A percentile compares a stretch with the other conserved stretches of the same genome.
Evolutionary conservation across 2,888 invertebrate species (phyloP).

Genomic region (Cheilosia pagana): DNA sequence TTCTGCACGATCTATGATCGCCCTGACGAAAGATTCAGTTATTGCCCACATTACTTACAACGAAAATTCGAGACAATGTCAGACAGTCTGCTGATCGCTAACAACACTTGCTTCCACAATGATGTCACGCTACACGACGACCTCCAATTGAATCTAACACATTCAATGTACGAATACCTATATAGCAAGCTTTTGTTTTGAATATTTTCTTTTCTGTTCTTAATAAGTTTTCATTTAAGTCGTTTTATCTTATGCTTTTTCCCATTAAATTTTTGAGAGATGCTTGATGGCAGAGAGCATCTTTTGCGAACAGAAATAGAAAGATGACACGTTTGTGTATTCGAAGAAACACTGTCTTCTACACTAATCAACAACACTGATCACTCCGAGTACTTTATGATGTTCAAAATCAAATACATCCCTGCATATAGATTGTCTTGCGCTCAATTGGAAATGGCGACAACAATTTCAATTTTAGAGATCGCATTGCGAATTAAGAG

Average conservation of each 20-base stretch:
- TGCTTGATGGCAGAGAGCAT: constrained; percentile 15
- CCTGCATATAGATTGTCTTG: constrained; percentile 6
- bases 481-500: constrained; percentile 19
- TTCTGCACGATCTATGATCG: constrained; percentile 8
- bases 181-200: constrained; percentile 22
- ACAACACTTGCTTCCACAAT: constrained; percentile 27
- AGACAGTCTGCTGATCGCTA: constrained; percentile 2
- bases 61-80: constrained; percentile 10
- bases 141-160: constrained; percentile 18
- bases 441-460: constrained; percentile 39
- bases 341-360: constrained; percentile 8
- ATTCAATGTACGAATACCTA: background rate
- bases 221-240: constrained; percentile 10
- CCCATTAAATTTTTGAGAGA: constrained; percentile 33
- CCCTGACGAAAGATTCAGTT: constrained; percentile 16
- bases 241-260: constrained; percentile 7
- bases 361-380: constrained; percentile 2
- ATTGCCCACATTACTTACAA: constrained; percentile 9
- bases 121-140: constrained; percentile 40
- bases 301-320: constrained; percentile 44
- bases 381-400: constrained; percentile 3
- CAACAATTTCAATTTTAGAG: constrained; percentile 27
- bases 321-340: constrained; percentile 37
- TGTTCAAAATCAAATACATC: constrained; percentile 18
- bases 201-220: constrained; percentile 8